phyloP scores from a whole-genome alignment of 2,113 vertebrate genomes.

The Phrynosoma platyrhinos region DNA sequence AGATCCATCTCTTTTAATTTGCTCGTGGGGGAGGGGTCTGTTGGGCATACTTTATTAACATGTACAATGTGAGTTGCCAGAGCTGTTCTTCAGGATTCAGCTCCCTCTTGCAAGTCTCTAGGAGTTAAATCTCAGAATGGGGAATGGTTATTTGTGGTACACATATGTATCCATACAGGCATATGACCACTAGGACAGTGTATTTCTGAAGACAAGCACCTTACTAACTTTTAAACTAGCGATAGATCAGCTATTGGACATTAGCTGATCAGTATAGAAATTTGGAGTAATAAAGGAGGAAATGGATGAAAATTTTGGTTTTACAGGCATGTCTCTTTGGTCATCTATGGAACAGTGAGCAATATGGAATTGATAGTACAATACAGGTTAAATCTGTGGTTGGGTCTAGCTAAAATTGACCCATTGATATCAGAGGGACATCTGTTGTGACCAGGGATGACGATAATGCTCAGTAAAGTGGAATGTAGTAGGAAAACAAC shows the following conservation, averaged over 20 bases:
- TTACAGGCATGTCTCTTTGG: neutral
- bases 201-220: neutral
- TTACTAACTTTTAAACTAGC: neutral
- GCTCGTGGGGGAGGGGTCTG: neutral
- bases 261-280: too few species aligned
- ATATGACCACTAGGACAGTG: neutral
- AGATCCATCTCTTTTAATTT: neutral
- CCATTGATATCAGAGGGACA: too few species aligned
- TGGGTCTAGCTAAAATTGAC: too few species aligned
- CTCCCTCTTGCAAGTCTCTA: neutral
- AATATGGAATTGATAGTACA: conserved; percentile 62
- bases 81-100: neutral
- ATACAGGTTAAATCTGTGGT: conserved; percentile 39
- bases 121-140: neutral
- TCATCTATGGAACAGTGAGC: neutral
- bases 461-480: too few species aligned
- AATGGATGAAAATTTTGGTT: neutral
- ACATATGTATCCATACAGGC: neutral
- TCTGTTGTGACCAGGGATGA: too few species aligned
- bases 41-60: neutral
- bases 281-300: neutral
- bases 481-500: too few species aligned
- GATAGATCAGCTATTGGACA: neutral
- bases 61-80: neutral
- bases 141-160: neutral